These are phyloP conservation scores for Myxocyprinus asiaticus DNA, from an alignment of 2,113 vertebrate species.

Conservation along the genomic window DNA sequence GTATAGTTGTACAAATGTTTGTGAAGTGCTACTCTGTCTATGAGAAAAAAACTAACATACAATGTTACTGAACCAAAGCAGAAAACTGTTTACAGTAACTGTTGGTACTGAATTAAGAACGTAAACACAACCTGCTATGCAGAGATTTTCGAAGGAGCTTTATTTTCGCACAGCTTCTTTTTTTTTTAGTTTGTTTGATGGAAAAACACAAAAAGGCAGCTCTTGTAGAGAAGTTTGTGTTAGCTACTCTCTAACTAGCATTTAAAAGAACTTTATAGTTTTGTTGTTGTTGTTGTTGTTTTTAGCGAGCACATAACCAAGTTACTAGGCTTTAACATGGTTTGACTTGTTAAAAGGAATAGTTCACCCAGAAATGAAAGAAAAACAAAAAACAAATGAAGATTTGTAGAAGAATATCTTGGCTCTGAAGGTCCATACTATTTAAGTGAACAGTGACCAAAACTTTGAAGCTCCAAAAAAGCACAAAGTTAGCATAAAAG, in stretches of 20 bases:
- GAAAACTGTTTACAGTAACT: constrained; percentile 43
- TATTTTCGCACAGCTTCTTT: background rate
- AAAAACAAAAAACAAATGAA: too few relatives aligned
- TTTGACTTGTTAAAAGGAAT: too few relatives aligned
- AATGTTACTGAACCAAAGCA: constrained; percentile 46
- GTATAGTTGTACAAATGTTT: constrained; percentile 36
- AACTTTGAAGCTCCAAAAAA: too few relatives aligned
- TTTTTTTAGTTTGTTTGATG: background rate
- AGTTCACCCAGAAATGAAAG: too few relatives aligned
- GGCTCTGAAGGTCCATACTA: too few relatives aligned
- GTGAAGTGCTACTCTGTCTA: constrained; percentile 37
- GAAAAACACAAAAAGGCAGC: constrained; percentile 2
- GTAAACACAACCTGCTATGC: constrained; percentile 46
- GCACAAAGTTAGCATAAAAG: too few relatives aligned
- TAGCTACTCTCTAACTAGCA: background rate
- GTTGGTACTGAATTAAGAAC: constrained; percentile 29
- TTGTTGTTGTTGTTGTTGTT: too few relatives aligned
- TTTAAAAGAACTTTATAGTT: too few relatives aligned
- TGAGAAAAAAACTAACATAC: constrained; percentile 16
- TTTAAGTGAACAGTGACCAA: too few relatives aligned
- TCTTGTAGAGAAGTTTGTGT: background rate
- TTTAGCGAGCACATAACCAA: too few relatives aligned
- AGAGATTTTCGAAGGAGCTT: background rate
- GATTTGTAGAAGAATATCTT: too few relatives aligned
- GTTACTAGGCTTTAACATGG: background rate